phyloP scores from a whole-genome alignment of 2,113 vertebrate genomes.

The Pholis gunnellus region DNA sequence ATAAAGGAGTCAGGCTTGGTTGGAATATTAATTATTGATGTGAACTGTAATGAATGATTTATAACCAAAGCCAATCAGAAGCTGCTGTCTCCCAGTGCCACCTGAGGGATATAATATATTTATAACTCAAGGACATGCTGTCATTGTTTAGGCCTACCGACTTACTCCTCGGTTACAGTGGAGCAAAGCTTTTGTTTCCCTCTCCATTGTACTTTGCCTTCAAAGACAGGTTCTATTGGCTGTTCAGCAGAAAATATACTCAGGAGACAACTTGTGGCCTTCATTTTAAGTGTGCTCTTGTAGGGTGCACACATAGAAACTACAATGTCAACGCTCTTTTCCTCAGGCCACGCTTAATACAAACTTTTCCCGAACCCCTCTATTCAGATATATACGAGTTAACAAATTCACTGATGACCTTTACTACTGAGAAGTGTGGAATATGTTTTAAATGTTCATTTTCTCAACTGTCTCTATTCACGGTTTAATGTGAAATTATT shows the following conservation, averaged over 20 bases:
- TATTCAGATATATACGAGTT: slow-evolving; percentile 18
- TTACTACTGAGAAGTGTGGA: background rate
- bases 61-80: slow-evolving; percentile 87
- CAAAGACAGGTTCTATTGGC: slow-evolving; percentile 75
- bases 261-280: slow-evolving; percentile 58
- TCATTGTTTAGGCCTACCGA: slow-evolving; percentile 81
- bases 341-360: slow-evolving; percentile 24
- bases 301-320: slow-evolving; percentile 41
- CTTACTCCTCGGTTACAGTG: slow-evolving; percentile 67
- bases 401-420: slow-evolving; percentile 26
- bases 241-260: slow-evolving; percentile 70
- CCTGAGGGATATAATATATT: slow-evolving; percentile 86
- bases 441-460: background rate
- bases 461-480: background rate
- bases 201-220: slow-evolving; percentile 69
- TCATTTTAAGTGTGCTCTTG: slow-evolving; percentile 53
- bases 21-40: slow-evolving; percentile 88
- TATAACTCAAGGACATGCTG: slow-evolving; percentile 87
- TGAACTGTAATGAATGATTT: slow-evolving; percentile 86
- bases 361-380: slow-evolving; percentile 30
- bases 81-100: slow-evolving; percentile 79
- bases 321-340: slow-evolving; percentile 30
- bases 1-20: slow-evolving; percentile 84
- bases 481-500: slow-evolving; percentile 1
- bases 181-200: slow-evolving; percentile 69